Conservation (phyloP, 2,888 invertebrate species). For the Mayetiola destructor region DNA sequence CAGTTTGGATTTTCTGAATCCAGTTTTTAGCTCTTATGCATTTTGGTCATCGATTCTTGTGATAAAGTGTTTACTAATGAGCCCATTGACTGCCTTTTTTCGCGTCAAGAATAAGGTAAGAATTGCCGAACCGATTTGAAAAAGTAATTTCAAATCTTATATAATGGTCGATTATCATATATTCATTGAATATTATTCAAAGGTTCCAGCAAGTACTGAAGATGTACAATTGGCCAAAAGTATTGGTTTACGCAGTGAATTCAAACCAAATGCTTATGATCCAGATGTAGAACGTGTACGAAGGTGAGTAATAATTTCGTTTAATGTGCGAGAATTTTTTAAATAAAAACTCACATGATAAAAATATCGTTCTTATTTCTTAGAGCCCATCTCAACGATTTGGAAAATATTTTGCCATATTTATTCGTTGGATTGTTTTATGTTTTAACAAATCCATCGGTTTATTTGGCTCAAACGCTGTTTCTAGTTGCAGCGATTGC, state of each 20-base stretch:
- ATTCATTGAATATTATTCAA: too few relatives aligned
- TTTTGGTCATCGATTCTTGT: constrained; percentile 20
- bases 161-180: not conserved
- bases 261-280: constrained; percentile 33
- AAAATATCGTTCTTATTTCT: not conserved
- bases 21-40: not conserved
- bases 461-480: constrained; percentile 36
- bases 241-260: not conserved
- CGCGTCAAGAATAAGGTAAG: constrained; percentile 24
- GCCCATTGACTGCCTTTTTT: constrained; percentile 22
- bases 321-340: too few relatives aligned
- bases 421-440: constrained; percentile 39
- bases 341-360: too few relatives aligned
- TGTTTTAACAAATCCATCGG: constrained; percentile 37
- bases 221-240: constrained; percentile 31
- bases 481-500: constrained; percentile 40
- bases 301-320: constrained; percentile 27
- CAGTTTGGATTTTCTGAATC: not conserved
- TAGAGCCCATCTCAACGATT: constrained; percentile 46
- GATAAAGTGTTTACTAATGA: constrained; percentile 24
- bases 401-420: constrained; percentile 46
- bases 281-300: constrained; percentile 40
- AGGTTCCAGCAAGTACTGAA: constrained; percentile 38
- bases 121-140: not conserved
- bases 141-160: not conserved